Evolutionary conservation across 2,113 vertebrate species (phyloP).

Genomic region (Saguinus imperator): DNA sequence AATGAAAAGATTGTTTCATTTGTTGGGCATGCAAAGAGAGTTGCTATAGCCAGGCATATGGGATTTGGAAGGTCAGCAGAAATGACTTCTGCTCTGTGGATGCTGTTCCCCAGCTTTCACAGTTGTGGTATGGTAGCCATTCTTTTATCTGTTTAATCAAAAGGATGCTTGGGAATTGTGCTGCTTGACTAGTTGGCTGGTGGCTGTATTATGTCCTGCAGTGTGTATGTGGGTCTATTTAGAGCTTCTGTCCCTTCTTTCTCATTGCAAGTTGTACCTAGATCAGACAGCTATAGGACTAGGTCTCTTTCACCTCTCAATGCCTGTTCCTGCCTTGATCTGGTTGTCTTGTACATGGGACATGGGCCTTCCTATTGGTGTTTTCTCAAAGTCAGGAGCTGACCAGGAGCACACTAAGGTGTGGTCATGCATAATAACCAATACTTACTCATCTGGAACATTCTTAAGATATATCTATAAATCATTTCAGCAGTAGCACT

Average conservation of each 20-base stretch:
- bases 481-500: not conserved
- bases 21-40: not conserved
- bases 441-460: not conserved
- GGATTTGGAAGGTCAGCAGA: not conserved
- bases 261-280: not conserved
- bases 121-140: not conserved
- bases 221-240: not conserved
- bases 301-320: not conserved
- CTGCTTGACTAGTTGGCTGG: not conserved
- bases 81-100: not conserved
- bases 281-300: not conserved
- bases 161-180: not conserved
- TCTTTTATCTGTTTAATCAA: not conserved
- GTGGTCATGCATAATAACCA: not conserved
- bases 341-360: not conserved
- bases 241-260: not conserved
- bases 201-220: not conserved
- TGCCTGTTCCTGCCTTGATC: not conserved
- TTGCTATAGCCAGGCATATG: not conserved
- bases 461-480: not conserved
- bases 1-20: not conserved
- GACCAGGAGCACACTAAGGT: not conserved
- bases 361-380: not conserved
- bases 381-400: not conserved
- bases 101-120: not conserved